phyloP scores from a whole-genome alignment of 1,140 invertebrate genomes.

The Hylaeus volcanicus region DNA sequence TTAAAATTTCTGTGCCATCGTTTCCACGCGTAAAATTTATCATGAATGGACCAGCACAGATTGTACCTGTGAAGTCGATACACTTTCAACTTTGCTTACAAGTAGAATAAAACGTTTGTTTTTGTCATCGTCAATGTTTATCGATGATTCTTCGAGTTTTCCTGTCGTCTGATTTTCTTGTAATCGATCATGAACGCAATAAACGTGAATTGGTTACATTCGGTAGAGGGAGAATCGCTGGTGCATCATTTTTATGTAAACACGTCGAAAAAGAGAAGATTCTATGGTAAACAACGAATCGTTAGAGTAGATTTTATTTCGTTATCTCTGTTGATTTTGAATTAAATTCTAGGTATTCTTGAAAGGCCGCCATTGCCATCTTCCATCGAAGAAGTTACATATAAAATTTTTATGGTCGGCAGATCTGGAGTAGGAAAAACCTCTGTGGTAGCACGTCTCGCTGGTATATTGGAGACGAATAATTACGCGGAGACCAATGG shows the following conservation, averaged over 20 bases:
- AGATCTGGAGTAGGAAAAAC: slow-evolving; percentile 83
- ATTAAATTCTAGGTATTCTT: slow-evolving; percentile 78
- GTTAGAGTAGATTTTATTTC: neutral
- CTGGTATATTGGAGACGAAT: slow-evolving; percentile 73
- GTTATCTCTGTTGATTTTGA: neutral
- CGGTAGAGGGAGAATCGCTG: slow-evolving; percentile 77
- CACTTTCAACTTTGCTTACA: neutral
- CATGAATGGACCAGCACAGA: neutral
- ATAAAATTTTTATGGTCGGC: slow-evolving; percentile 83
- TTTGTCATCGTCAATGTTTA: neutral
- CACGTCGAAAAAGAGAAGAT: slow-evolving; percentile 74
- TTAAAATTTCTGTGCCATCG: neutral
- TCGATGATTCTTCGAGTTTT: neutral
- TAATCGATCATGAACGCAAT: slow-evolving; percentile 60
- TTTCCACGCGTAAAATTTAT: neutral
- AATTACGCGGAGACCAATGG: slow-evolving; percentile 82
- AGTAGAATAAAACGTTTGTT: neutral
- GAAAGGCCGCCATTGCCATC: slow-evolving; percentile 80
- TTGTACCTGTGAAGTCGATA: no score
- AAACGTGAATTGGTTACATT: slow-evolving; percentile 78
- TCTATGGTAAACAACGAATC: slow-evolving; percentile 73
- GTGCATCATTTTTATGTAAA: slow-evolving; percentile 79
- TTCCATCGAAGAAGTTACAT: slow-evolving; percentile 82
- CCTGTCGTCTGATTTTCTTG: neutral
- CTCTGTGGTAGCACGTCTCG: slow-evolving; percentile 80